Base-by-base conservation (phyloP, 2,113 vertebrate species). In the Oryctolagus cuniculus region DNA sequence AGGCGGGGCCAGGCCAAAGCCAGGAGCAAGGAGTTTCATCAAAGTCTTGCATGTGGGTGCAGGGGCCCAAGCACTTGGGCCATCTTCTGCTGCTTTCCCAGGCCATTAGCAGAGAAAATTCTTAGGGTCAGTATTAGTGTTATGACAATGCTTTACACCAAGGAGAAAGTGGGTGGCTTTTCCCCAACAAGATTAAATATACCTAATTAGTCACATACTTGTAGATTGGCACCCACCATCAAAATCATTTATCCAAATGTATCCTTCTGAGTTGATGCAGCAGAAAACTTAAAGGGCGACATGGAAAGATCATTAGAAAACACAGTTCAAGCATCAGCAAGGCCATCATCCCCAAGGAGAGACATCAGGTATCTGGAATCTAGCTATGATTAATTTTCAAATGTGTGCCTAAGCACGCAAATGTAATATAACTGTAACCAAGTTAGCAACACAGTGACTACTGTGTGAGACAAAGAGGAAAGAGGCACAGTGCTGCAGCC, bases 221-320 rank as follows among this genome's bases (percentile, higher is more conserved):
- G 13, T 85, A 96, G 93, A 97, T 22, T 64, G 92, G 91, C 21
- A 70, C 85, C 94, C 96, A 96, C 93, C 82, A 96, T 96, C 88
- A 96, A 77, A 87, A 96, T 96, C 67, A 92, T 10, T 9, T 93
- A 91, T 80, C 63, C 96, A 96, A 96, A 91, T 34, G 64, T 95
- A 84, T 82, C 86, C 95, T 96, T 96, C 98, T 96, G 96, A 96
- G 94, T 89, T 97, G 93, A 89, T 95, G 95, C 96, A 98, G 86
- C 90, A 97, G 51, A 85, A 94, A 97, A 7, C 3, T 93, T 49
- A 91, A 96, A 95, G 69, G 92, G 79, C 91, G 67, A 94, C 92
- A 67, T 5, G 0, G 70, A 97, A 97, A 88, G 63, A 93, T 5
- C 79, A 80, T 73, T 94, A 88, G 91, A 78, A 94, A 97, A 93